Conservation (phyloP, 1,140 invertebrate species). For the Heliconius melpomene region DNA sequence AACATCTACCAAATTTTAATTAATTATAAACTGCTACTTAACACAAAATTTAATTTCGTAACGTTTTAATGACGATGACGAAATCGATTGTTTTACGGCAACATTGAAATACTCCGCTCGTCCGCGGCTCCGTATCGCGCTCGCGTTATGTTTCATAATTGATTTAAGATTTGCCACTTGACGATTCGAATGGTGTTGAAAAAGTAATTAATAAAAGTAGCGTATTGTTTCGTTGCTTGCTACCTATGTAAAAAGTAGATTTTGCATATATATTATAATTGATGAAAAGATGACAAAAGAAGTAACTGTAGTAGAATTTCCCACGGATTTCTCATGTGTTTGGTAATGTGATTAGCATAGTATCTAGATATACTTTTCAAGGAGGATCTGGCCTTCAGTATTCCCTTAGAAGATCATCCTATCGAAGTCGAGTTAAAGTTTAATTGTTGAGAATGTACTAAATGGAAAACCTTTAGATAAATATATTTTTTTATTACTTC, state of each 20-base stretch:
- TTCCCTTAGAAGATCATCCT: too few relatives aligned
- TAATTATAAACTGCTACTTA: too few relatives aligned
- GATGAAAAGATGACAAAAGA: not conserved
- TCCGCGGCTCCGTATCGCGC: not conserved
- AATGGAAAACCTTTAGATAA: too few relatives aligned
- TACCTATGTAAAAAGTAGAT: not conserved
- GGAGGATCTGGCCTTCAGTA: too few relatives aligned
- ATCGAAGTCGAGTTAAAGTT: too few relatives aligned
- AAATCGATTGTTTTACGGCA: not conserved
- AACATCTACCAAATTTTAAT: too few relatives aligned
- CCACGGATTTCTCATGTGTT: not conserved
- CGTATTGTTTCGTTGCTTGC: not conserved
- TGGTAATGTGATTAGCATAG: not conserved
- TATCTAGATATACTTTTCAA: too few relatives aligned
- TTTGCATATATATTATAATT: conserved; percentile 7
- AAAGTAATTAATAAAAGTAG: conserved; percentile 2
- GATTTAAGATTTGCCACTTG: conserved; percentile 4
- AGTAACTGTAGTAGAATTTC: not conserved
- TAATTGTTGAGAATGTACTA: too few relatives aligned
- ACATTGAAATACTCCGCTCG: not conserved
- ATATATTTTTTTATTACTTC: too few relatives aligned
- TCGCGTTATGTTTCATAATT: conserved; percentile 25
- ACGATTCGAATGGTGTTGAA: not conserved
- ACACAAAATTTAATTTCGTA: too few relatives aligned
- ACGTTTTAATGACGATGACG: not conserved